Evolutionary conservation across 1,140 invertebrate genomes (phyloP).

Genomic region (Heterodera schachtii): DNA sequence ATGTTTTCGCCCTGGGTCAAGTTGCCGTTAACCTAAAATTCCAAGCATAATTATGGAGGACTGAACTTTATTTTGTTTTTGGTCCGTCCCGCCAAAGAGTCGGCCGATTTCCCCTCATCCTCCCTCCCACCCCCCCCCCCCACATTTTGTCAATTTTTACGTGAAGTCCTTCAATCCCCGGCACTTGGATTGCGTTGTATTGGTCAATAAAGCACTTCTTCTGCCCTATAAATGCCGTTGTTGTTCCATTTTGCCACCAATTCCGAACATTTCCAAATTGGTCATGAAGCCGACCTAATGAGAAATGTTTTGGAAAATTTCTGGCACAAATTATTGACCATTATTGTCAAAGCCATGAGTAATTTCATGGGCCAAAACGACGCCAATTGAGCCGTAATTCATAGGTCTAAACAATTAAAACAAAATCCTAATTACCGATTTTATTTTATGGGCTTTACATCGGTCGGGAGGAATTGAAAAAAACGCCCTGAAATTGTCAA

Average conservation of each 20-base stretch:
- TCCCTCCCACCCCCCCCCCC: too few species aligned
- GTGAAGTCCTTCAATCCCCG: constrained; percentile 25
- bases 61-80: too few species aligned
- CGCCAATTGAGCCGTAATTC: constrained; percentile 45
- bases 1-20: constrained; percentile 69
- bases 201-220: constrained; percentile 55
- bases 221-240: constrained; percentile 34
- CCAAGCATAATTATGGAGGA: too few species aligned
- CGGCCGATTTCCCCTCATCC: too few species aligned
- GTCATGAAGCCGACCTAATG: constrained; percentile 46
- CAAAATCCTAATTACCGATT: constrained; percentile 3
- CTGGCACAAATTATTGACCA: constrained; percentile 48
- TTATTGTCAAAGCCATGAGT: constrained; percentile 90
- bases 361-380: constrained; percentile 73
- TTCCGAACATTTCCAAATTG: constrained; percentile 52
- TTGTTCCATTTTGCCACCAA: constrained; percentile 66
- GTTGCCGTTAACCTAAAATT: constrained; percentile 35
- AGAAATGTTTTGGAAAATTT: not conserved
- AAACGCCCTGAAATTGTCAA: not conserved
- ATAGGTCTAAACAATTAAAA: constrained; percentile 29
- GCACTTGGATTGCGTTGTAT: constrained; percentile 34
- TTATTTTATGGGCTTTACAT: constrained; percentile 10
- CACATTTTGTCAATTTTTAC: constrained; percentile 12
- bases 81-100: too few species aligned
- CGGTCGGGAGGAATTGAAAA: constrained; percentile 25